Evolutionary conservation across 2,888 invertebrate genomes (phyloP).

Genomic region (Lasioglossum vierecki): DNA sequence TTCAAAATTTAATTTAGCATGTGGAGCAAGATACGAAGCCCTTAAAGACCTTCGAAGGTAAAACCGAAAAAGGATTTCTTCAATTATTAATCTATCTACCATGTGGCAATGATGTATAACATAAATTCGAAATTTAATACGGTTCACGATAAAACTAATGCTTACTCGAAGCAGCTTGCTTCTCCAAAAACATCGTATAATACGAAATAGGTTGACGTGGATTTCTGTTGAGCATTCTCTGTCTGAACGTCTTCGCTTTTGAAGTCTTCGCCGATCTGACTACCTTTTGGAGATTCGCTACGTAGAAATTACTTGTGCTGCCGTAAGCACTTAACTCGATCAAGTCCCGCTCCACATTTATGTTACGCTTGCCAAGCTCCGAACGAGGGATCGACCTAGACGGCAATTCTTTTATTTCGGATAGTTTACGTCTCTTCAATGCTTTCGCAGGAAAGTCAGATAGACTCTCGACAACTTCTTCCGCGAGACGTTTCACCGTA

Average conservation of each 20-base stretch:
- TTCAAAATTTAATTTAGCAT: not conserved
- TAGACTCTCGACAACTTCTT: slow-evolving; percentile 72
- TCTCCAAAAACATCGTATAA: slow-evolving; percentile 74
- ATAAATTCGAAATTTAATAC: slow-evolving; percentile 21
- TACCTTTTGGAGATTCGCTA: slow-evolving; percentile 71
- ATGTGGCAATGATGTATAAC: not conserved
- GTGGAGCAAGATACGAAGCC: no score
- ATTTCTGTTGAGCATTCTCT: slow-evolving; percentile 77
- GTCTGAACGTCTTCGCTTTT: slow-evolving; percentile 66
- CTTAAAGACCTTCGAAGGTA: not conserved
- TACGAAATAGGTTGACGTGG: slow-evolving; percentile 71
- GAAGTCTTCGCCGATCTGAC: slow-evolving; percentile 65
- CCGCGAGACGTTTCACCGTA: slow-evolving; percentile 70
- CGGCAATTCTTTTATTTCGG: slow-evolving; percentile 49
- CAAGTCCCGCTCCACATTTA: slow-evolving; percentile 46
- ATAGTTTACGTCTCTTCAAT: slow-evolving; percentile 50
- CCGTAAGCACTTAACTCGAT: slow-evolving; percentile 70
- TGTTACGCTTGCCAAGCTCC: not conserved
- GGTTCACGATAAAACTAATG: slow-evolving; percentile 29
- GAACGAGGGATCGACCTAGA: slow-evolving; percentile 62
- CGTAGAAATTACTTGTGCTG: slow-evolving; percentile 76
- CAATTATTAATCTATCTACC: not conserved
- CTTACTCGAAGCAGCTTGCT: slow-evolving; percentile 68
- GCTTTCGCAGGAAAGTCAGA: slow-evolving; percentile 63
- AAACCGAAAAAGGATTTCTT: not conserved